Conservation (phyloP, 2,113 vertebrate species). For the Lasiurus borealis region DNA sequence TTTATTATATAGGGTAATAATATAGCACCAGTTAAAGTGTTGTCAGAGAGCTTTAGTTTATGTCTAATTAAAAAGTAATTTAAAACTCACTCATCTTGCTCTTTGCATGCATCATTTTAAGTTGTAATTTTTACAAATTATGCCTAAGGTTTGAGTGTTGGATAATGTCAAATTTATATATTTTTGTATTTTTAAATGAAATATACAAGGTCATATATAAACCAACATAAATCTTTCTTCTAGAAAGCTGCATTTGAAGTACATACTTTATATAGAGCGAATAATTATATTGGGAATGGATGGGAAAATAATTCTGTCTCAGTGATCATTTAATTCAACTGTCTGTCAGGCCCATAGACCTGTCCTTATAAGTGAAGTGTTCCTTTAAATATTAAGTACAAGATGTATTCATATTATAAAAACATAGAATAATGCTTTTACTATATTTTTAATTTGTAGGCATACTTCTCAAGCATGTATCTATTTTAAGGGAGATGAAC, state of each 20-base stretch:
- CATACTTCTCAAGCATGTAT: constrained; percentile 28
- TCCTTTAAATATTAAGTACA: constrained; percentile 22
- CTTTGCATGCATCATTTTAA: constrained; percentile 64
- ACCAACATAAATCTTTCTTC: background rate
- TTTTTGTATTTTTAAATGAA: constrained; percentile 57
- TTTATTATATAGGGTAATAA: background rate
- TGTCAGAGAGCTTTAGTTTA: constrained; percentile 44
- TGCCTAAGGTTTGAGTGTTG: constrained; percentile 37
- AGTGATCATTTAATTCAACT: background rate
- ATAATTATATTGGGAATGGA: background rate
- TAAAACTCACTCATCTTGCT: constrained; percentile 43
- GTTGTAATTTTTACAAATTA: constrained; percentile 66
- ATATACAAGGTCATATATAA: background rate
- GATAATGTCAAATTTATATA: background rate
- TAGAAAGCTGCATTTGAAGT: background rate
- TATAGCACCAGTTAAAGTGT: constrained; percentile 11
- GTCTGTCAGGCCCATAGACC: background rate
- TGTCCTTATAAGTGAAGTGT: background rate
- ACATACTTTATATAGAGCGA: background rate
- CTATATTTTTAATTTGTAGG: constrained; percentile 28
- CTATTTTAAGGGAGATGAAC: constrained; percentile 16
- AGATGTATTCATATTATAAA: constrained; percentile 2
- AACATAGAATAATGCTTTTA: constrained; percentile 13
- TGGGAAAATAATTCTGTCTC: background rate
- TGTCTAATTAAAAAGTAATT: constrained; percentile 57